These are phyloP conservation scores for Brachypalpus laphriformis DNA, from an alignment of 2,888 invertebrate species.

Conservation along the genomic window DNA sequence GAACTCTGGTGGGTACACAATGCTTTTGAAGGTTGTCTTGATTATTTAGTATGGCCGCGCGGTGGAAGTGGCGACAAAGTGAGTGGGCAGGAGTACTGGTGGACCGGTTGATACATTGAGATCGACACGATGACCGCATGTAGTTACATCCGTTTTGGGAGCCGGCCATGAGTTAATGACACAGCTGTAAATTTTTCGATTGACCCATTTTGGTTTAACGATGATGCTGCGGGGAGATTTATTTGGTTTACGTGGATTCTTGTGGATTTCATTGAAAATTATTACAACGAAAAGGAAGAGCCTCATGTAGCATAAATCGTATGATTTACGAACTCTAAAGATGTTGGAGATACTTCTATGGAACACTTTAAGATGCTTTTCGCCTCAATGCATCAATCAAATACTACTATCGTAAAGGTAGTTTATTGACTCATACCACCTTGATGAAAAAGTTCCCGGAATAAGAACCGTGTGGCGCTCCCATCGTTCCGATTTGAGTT, in stretches of 20 bases:
- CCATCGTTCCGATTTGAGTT: too few relatives aligned
- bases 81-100: neutral
- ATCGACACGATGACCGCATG: slow-evolving; percentile 8
- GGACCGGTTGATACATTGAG: neutral
- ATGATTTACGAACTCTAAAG: too few relatives aligned
- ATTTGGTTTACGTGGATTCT: neutral
- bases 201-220: slow-evolving; percentile 28
- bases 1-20: neutral
- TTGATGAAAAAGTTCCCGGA: too few relatives aligned
- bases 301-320: too few relatives aligned
- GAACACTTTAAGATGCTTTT: too few relatives aligned
- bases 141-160: neutral
- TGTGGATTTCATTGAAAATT: neutral
- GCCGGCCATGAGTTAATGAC: neutral
- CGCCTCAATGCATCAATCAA: too few relatives aligned
- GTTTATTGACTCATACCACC: too few relatives aligned
- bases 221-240: slow-evolving; percentile 12
- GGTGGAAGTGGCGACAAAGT: neutral
- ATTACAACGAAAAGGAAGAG: neutral
- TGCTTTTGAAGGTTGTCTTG: neutral
- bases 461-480: too few relatives aligned
- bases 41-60: slow-evolving; percentile 1
- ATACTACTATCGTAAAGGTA: too few relatives aligned
- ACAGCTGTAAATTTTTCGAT: slow-evolving; percentile 38
- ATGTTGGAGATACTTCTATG: too few relatives aligned